phyloP scores from a whole-genome alignment of 2,888 invertebrate genomes.

The Enoplolaimus lenunculus region DNA sequence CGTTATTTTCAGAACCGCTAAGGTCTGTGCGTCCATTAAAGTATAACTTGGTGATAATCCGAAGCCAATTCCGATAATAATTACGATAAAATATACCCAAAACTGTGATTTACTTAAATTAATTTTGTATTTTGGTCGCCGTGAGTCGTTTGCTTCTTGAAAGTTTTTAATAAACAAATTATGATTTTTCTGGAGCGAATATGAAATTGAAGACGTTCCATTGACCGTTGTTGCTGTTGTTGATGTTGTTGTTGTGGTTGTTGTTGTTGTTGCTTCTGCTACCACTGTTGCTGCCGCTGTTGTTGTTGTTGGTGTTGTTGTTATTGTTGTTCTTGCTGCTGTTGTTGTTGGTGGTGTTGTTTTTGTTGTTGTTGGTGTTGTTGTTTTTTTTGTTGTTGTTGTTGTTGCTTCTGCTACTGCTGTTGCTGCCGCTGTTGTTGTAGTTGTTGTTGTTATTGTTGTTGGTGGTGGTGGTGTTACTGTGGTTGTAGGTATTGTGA shows the following conservation, averaged over 20 bases:
- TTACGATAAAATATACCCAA: neutral
- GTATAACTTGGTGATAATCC: constrained; percentile 17
- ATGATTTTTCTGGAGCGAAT: neutral
- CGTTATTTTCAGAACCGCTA: neutral
- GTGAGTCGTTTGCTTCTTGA: neutral
- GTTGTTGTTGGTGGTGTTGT: too few species aligned
- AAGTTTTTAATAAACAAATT: too few species aligned
- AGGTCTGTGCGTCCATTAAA: constrained; percentile 7
- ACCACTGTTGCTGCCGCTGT: too few species aligned
- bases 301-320: too few species aligned
- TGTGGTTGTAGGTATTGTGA: too few species aligned
- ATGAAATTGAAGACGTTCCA: too few species aligned
- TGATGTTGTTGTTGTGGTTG: too few species aligned
- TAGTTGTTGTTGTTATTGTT: constrained; percentile 1
- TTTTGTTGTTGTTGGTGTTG: too few species aligned
- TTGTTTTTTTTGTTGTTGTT: too few species aligned
- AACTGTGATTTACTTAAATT: constrained; percentile 2
- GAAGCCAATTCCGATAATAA: constrained; percentile 11
- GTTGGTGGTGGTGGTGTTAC: too few species aligned
- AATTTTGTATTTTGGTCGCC: neutral
- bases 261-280: too few species aligned
- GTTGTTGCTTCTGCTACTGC: neutral
- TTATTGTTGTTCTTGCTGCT: too few species aligned
- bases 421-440: neutral
- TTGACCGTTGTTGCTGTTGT: neutral